phyloP scores from a whole-genome alignment of 2,113 vertebrate species.

The Poecilia latipinna region DNA sequence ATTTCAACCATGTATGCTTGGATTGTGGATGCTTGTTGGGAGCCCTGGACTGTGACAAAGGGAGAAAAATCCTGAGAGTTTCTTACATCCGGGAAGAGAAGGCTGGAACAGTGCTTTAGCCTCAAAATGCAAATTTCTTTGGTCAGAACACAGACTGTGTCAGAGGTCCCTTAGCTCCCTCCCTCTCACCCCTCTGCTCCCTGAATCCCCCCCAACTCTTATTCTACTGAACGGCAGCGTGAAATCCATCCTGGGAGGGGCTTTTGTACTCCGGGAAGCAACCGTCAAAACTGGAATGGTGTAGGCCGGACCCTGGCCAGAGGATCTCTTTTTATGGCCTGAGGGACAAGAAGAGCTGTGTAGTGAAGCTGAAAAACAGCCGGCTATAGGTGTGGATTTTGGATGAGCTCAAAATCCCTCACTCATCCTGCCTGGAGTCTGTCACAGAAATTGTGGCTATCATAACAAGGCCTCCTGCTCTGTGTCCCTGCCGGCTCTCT shows the following conservation, averaged over 20 bases:
- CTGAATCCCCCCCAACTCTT: slow-evolving; percentile 31
- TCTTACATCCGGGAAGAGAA: slow-evolving; percentile 59
- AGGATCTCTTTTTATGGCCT: slow-evolving; percentile 39
- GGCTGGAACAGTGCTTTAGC: slow-evolving; percentile 54
- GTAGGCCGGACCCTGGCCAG: slow-evolving; percentile 25
- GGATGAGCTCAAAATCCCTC: slow-evolving; percentile 35
- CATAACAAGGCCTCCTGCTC: slow-evolving; percentile 63
- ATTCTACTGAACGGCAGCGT: slow-evolving; percentile 58
- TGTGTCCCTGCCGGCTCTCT: slow-evolving; percentile 44
- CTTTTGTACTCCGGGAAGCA: slow-evolving; percentile 63
- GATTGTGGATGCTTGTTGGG: slow-evolving; percentile 61
- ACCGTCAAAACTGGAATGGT: slow-evolving; percentile 59
- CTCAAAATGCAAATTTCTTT: slow-evolving; percentile 69
- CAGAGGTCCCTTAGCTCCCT: slow-evolving; percentile 52
- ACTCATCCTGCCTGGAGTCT: slow-evolving; percentile 54
- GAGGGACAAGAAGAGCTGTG: slow-evolving; percentile 19
- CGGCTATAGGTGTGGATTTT: slow-evolving; percentile 22
- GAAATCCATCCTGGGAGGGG: slow-evolving; percentile 73
- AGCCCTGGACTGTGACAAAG: slow-evolving; percentile 53
- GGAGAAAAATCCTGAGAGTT: slow-evolving; percentile 49
- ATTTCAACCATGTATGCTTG: slow-evolving; percentile 58
- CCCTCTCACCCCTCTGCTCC: slow-evolving; percentile 42
- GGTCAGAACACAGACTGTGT: slow-evolving; percentile 32
- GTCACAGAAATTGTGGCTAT: slow-evolving; percentile 53
- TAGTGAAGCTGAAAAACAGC: slow-evolving; percentile 28